A percentile compares a stretch with the other conserved stretches of the same genome.
phyloP scores from a whole-genome alignment of 1,140 invertebrate genomes.

The Vanessa atalanta region DNA sequence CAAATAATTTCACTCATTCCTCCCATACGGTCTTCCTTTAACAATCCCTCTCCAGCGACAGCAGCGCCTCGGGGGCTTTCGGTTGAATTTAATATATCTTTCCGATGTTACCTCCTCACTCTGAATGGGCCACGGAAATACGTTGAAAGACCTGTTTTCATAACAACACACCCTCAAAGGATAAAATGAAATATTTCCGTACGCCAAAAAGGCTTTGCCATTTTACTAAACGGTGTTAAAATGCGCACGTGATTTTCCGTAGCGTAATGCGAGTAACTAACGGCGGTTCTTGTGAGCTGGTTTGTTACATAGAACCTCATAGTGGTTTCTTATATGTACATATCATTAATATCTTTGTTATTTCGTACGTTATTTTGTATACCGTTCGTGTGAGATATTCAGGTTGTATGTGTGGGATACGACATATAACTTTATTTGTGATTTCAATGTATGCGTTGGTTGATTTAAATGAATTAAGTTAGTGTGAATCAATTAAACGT shows the following conservation, averaged over 20 bases:
- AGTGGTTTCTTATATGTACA: no score
- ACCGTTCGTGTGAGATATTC: no score
- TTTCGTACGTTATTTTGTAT: no score
- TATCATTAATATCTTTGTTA: no score
- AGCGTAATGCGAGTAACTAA: conserved; percentile 3
- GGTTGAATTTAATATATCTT: conserved; percentile 41
- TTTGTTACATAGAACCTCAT: background rate
- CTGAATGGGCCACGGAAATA: conserved; percentile 36
- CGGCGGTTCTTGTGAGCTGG: background rate
- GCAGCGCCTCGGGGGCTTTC: conserved; percentile 27
- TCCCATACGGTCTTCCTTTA: conserved; percentile 28
- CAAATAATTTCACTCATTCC: conserved; percentile 31
- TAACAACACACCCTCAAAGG: conserved; percentile 40
- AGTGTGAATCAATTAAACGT: no score
- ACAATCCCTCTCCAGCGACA: conserved; percentile 28
- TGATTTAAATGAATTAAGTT: no score
- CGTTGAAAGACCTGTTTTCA: conserved; percentile 41
- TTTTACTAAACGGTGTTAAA: conserved; percentile 38
- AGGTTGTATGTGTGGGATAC: no score
- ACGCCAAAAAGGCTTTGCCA: conserved; percentile 30
- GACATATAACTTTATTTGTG: no score
- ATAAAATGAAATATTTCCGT: conserved; percentile 43
- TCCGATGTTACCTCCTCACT: conserved; percentile 30
- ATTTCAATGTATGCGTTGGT: no score
- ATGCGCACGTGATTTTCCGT: conserved; percentile 33